Evolutionary conservation across 2,113 vertebrate species (phyloP), one percentile per base, ranked within the genome.

Genomic region (Triplophysa rosa): DNA sequence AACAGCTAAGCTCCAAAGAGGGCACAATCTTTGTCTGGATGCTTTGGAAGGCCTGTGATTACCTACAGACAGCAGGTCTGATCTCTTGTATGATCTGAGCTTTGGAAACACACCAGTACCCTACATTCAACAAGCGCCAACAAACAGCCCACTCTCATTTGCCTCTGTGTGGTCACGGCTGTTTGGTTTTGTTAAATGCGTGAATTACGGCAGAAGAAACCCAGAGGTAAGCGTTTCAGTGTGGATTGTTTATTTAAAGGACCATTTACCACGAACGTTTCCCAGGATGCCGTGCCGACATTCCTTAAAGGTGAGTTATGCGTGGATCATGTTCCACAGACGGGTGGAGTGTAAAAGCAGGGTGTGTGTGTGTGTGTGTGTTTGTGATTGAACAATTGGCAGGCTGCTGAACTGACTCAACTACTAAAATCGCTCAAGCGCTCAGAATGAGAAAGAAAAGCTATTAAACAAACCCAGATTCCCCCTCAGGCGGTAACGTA

Each of bases 41-140:
- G 45, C 74, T 63, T 74, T 63, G 45, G 23, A 19, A 42, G 58
- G 72, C 40, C 72, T 54, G 62, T 77, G 74, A 77, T 77, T 77
- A 77, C 74, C 74, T 77, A 62, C 74, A 77, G 74, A 65, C 74
- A 54, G 45, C 62, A 64, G 42, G 74, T 77, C 74, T 77, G 74
- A 65, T 49, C 73, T 29, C 59, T 23, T 63, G 59, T 8, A 37
- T 49, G 58, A 75, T 47, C 17, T 0, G 59, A 29, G 56, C 62
- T 74, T 42, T 74, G 72, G 40, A 47, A 74, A 63, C 1, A 2
- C 6, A 63, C 72, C 72, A n/a, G 45, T 13, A 47, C 37, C 58
- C 58, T 47, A 26, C 40, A 63, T 63, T 47, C 59, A 74, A 42
- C 45, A 14, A 13, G 58, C 42, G 21, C 7, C 12, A 61, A 37